phyloP scores from a whole-genome alignment of 2,888 invertebrate species.

The Acleris emargana region DNA sequence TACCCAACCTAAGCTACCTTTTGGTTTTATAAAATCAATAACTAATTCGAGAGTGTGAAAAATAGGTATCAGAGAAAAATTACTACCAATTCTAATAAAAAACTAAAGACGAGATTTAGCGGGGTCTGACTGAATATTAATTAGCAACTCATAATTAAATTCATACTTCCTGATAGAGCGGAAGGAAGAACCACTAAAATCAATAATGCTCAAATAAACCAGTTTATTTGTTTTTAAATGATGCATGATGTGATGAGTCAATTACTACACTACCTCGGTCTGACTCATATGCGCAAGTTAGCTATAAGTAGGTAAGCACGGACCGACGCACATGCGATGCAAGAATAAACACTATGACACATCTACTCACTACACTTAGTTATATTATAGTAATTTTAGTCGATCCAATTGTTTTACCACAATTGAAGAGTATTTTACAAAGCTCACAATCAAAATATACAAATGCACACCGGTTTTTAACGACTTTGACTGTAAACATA shows the following conservation, averaged over 20 bases:
- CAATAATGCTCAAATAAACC: neutral
- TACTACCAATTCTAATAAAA: too few relatives aligned
- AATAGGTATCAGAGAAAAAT: too few relatives aligned
- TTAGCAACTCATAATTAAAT: neutral
- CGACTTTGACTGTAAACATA: conserved; percentile 35
- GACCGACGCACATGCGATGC: conserved; percentile 40
- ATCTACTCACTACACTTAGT: conserved; percentile 43
- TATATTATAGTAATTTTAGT: conserved; percentile 47
- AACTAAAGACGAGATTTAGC: neutral
- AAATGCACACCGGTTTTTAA: conserved; percentile 27
- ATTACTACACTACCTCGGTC: conserved; percentile 57
- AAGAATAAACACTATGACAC: conserved; percentile 70
- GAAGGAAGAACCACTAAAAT: neutral
- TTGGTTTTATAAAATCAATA: conserved; percentile 12
- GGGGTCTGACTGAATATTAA: neutral
- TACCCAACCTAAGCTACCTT: neutral
- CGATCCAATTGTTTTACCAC: conserved; percentile 49
- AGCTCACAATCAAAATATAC: conserved; percentile 31
- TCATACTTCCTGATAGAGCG: neutral
- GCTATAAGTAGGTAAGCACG: conserved; percentile 46
- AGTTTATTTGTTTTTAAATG: conserved; percentile 29
- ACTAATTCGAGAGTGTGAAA: neutral
- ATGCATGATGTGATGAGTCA: conserved; percentile 57
- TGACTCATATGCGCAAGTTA: conserved; percentile 67
- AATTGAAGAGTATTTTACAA: conserved; percentile 27